phyloP scores from a whole-genome alignment of 2,797 vertebrate genomes.

The Sardinella longiceps region DNA sequence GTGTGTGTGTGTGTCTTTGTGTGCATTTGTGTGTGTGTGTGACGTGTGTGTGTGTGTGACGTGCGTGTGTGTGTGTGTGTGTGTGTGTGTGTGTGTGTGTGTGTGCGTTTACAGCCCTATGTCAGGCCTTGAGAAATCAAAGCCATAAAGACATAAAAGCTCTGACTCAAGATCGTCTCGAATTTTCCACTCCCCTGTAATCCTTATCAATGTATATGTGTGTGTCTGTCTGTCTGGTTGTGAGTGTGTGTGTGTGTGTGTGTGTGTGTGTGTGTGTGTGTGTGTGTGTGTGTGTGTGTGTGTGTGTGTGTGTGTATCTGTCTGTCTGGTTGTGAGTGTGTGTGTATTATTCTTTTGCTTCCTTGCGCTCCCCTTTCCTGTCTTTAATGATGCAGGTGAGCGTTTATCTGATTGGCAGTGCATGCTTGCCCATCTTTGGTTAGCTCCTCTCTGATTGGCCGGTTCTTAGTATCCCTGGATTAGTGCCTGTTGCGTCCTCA shows the following conservation, averaged over 20 bases:
- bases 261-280: background rate
- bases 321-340: background rate
- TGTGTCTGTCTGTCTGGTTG: background rate
- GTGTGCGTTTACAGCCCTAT: background rate
- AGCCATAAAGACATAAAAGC: conserved; percentile 5
- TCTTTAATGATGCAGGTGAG: background rate
- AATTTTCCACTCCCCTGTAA: background rate
- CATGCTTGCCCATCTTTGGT: background rate
- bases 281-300: background rate
- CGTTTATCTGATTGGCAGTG: background rate
- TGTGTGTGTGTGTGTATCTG: background rate
- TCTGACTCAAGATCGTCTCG: background rate
- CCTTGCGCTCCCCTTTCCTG: background rate
- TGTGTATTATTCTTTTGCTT: background rate
- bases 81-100: too few relatives aligned
- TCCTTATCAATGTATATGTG: background rate
- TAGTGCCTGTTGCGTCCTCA: background rate
- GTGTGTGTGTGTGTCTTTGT: background rate
- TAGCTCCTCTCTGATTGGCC: background rate
- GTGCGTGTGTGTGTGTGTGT: background rate
- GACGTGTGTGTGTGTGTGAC: background rate
- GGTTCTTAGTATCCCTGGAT: background rate
- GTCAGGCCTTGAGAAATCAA: background rate
- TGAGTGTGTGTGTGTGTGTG: background rate
- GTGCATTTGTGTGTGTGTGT: background rate